Base-by-base conservation (phyloP, 2,888 invertebrate genomes). In the Andrena trimmerana region DNA sequence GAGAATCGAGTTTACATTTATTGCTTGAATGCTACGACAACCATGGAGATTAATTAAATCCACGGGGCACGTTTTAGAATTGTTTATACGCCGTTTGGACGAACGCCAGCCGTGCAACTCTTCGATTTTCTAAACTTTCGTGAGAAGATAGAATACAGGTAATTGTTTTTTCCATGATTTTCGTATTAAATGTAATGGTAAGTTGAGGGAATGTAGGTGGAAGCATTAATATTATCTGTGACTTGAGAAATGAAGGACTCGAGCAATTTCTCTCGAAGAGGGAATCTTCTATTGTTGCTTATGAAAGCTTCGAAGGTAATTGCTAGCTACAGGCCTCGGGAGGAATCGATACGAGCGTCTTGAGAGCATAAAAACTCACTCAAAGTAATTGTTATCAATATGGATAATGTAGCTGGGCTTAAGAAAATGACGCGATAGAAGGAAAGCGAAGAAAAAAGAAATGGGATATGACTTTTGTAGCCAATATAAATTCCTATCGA, bases 311-410 rank as follows among this genome's bases (percentile, higher is more conserved):
- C 2, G 6, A 31, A 70, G 24, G 42, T 52, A 57, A 69, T 74
- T 57, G 48, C 67, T 54, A 48, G 65, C 33, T 63, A 50, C 42
- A 16, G 4, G 29, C 20, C 52, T 67, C 20, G n/a, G 33, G 50
- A 60, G 74, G 60, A 54, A 73, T 81, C 75, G 78, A 81, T 81
- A 60, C 13, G 27, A 65, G 20, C 52, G 62, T 72, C 29, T 68
- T 52, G 29, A 27, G 7, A 57, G 50, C 59, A 72, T 57, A 85
- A 78, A 67, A 81, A 85, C 68, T 71, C 66, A 63, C 78, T 85
- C 69, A 48, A 66, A 60, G 52, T 78, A 75, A 85, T 85, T 85
- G 81, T 75, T 81, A 70, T 82, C 78, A 70, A 73, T 73, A 76
- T 67, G 66, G 54, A 50, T 50, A 57, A 74, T 75, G 63, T 27